These are phyloP conservation scores for Platyrinchus mystaceus DNA, from an alignment of 2,797 vertebrate species.

Conservation along the genomic window DNA sequence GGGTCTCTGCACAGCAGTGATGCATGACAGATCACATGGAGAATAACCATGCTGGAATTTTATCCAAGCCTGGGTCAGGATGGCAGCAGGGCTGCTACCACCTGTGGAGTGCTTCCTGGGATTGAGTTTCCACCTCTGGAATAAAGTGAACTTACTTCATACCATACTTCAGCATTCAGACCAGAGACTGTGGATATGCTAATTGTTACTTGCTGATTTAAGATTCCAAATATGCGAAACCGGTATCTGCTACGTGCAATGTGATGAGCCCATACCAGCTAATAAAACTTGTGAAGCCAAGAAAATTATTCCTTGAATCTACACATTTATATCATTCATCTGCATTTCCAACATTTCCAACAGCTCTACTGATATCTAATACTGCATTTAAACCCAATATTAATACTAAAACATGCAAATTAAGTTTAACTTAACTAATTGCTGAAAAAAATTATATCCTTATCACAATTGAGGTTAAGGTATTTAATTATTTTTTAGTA, in stretches of 20 bases:
- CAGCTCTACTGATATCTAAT: neutral
- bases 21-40: rapidly evolving
- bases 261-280: neutral
- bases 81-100: neutral
- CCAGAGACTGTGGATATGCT: neutral
- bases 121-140: neutral
- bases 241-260: neutral
- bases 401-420: neutral
- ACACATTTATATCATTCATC: neutral
- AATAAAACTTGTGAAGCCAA: neutral
- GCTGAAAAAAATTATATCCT: neutral
- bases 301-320: neutral
- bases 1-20: rapidly evolving
- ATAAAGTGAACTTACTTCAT: neutral
- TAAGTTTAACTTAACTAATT: neutral
- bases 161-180: neutral
- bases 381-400: neutral
- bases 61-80: neutral
- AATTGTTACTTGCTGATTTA: neutral
- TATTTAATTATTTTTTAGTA: neutral
- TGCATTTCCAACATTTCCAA: neutral
- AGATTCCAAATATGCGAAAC: neutral
- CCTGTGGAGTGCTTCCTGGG: slow-evolving; percentile 8
- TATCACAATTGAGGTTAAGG: neutral
- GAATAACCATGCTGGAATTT: neutral